Base-by-base conservation (phyloP, 2,888 invertebrate species). In the Cryptocephalus moraei region DNA sequence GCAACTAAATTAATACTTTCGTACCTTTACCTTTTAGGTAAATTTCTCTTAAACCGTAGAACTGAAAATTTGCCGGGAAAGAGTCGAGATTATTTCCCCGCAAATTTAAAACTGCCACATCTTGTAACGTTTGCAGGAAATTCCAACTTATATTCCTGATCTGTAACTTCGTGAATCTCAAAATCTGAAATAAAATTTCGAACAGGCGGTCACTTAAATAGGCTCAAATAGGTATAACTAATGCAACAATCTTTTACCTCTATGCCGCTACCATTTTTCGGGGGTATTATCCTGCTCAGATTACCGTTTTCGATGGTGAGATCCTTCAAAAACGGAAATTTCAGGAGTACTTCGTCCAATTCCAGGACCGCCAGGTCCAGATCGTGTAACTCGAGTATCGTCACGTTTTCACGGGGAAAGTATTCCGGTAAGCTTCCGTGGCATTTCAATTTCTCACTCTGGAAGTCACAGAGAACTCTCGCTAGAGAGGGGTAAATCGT, bases 31-130 rank as follows among this genome's bases (percentile, higher is more conserved):
- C 49, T 38, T 47, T 46, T 13, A 47, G 36, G 14, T 39, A 40
- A 10, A 48, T 44, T 43, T 50, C 39, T 32, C 45, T 41, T n/a
- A 47, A 38, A 44, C 41, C 54, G 45, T 59, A 59, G 51, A 41
- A 41, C 36, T 43, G 56, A 42, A 48, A 47, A 31, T 49, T 3
- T 12, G 41, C 43, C 2, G 56, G 55, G 43, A 60, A 46, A 8
- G 51, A 49, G 13, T 53, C 50, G 9, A 63, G 42, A 42, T 47
- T 49, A 43, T 62, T 63, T 9, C 50, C 51, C 39, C 56, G 52
- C 38, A 63, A 47, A 41, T 56, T 56, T 8, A 63, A 43, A 9
- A 56, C 48, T 49, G 62, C 52, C 33, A 63, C 43, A 34, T 54
- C 42, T 3, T 58, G 56, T 33, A 62, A 59, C 43, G 54, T 54